Percentiles rank a stretch among this genome's conserved stretches.
Evolutionary conservation across 1,140 invertebrate species (phyloP).

Genomic region (Hypothenemus hampei): DNA sequence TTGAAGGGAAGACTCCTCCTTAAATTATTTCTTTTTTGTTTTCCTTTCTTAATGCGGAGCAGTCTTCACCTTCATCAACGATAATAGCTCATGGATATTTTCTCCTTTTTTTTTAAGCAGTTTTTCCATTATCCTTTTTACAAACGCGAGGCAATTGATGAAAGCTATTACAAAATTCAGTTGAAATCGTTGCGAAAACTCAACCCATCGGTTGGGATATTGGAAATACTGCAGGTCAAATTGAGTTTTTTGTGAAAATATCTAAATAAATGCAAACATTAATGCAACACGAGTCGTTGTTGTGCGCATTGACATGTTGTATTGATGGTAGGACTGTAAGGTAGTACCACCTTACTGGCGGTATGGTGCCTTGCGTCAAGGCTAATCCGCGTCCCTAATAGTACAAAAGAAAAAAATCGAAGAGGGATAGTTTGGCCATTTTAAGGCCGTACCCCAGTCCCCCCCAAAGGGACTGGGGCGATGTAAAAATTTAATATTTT

Average conservation of each 20-base stretch:
- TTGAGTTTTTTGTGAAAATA: no score
- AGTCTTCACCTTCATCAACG: slow-evolving; percentile 4
- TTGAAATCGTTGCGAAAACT: no score
- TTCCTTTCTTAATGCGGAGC: slow-evolving; percentile 27
- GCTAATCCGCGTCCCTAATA: slow-evolving; percentile 39
- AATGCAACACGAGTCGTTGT: no score
- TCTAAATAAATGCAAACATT: no score
- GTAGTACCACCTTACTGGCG: slow-evolving; percentile 31
- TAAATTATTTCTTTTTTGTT: slow-evolving; percentile 32
- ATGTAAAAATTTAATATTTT: slow-evolving; percentile 47
- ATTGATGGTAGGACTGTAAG: slow-evolving; percentile 34
- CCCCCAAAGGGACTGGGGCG: slow-evolving; percentile 15
- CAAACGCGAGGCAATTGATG: no score
- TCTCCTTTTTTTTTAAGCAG: no score
- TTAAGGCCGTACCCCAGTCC: slow-evolving; percentile 13
- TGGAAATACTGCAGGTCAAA: slow-evolving; percentile 19
- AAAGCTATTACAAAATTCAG: no score
- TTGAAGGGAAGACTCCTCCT: slow-evolving; percentile 10
- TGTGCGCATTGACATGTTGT: no score
- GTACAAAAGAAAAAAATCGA: slow-evolving; percentile 40
- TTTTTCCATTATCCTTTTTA: no score
- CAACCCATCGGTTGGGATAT: no score
- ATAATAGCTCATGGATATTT: no score
- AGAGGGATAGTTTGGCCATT: slow-evolving; percentile 41
- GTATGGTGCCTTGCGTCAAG: slow-evolving; percentile 41